Conservation (phyloP, 2,797 vertebrate genomes). For the Scolopax bukidnonensis region DNA sequence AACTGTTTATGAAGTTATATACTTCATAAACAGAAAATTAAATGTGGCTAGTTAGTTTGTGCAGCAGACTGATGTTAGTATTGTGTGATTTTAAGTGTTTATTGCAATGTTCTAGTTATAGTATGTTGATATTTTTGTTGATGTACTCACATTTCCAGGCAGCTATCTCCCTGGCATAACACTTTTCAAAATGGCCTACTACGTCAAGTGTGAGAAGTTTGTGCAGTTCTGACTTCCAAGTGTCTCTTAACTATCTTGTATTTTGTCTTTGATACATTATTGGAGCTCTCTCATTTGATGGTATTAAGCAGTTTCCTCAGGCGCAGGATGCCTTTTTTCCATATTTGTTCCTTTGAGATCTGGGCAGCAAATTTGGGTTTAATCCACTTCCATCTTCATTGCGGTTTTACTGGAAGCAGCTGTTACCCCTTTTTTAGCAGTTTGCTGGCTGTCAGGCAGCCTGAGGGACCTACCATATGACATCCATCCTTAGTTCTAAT, state of each 20-base stretch:
- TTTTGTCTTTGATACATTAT: conserved; percentile 24
- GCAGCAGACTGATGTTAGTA: background rate
- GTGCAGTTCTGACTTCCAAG: background rate
- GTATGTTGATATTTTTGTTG: background rate
- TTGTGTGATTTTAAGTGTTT: background rate
- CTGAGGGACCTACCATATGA: conserved; percentile 30
- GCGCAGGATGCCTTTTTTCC: conserved; percentile 23
- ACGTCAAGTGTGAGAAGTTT: background rate
- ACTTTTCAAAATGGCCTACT: background rate
- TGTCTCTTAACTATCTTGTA: background rate
- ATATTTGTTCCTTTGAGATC: conserved; percentile 44
- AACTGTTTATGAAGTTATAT: too few species aligned
- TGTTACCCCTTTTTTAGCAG: conserved; percentile 36
- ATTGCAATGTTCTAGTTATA: background rate
- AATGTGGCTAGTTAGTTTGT: background rate
- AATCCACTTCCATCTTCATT: conserved; percentile 39
- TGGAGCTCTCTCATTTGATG: background rate
- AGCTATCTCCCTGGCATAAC: background rate
- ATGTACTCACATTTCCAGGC: background rate
- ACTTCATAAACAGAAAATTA: background rate
- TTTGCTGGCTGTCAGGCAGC: conserved; percentile 15
- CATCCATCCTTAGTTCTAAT: conserved; percentile 41
- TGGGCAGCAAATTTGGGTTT: conserved; percentile 28
- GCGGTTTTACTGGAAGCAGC: conserved; percentile 43
- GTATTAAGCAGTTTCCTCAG: conserved; percentile 49